These are phyloP conservation scores for Scylla paramamosain DNA, from an alignment of 1,140 invertebrate species.

Conservation along the genomic window DNA sequence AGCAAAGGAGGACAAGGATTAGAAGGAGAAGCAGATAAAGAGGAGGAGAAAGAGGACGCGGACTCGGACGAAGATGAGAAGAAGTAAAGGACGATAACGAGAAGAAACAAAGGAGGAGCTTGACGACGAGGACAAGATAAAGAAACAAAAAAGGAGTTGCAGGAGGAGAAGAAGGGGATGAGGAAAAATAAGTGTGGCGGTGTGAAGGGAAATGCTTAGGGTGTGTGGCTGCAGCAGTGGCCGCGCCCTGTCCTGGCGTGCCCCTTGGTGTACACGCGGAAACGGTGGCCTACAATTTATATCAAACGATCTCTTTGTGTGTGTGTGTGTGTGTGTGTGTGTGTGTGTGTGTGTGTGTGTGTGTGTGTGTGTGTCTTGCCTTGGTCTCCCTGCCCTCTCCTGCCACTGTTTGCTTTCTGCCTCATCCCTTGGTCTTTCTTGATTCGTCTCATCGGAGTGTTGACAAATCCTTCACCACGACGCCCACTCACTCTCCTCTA, in stretches of 20 bases:
- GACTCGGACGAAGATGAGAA: not conserved
- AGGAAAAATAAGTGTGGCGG: not conserved
- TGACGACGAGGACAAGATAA: too few species aligned
- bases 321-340: slow-evolving; percentile 19
- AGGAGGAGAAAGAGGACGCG: not conserved
- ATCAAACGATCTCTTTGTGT: not conserved
- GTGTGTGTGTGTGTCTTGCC: not conserved
- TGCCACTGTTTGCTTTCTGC: too few species aligned
- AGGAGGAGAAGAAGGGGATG: not conserved
- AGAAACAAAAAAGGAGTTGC: too few species aligned
- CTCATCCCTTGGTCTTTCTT: too few species aligned
- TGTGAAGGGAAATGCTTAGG: not conserved
- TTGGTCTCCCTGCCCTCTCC: too few species aligned
- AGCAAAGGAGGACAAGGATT: not conserved
- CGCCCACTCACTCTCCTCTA: too few species aligned
- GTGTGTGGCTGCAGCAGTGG: not conserved
- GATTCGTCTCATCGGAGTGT: too few species aligned
- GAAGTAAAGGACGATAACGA: not conserved
- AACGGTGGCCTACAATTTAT: not conserved
- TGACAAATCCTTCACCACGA: too few species aligned
- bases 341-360: slow-evolving; percentile 20
- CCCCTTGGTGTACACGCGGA: not conserved
- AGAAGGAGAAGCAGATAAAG: not conserved
- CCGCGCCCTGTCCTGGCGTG: not conserved
- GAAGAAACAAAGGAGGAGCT: not conserved